A percentile compares a stretch with the other conserved stretches of the same genome.
Evolutionary conservation across 2,797 vertebrate species (phyloP).

Genomic region (Pitangus sulphuratus): DNA sequence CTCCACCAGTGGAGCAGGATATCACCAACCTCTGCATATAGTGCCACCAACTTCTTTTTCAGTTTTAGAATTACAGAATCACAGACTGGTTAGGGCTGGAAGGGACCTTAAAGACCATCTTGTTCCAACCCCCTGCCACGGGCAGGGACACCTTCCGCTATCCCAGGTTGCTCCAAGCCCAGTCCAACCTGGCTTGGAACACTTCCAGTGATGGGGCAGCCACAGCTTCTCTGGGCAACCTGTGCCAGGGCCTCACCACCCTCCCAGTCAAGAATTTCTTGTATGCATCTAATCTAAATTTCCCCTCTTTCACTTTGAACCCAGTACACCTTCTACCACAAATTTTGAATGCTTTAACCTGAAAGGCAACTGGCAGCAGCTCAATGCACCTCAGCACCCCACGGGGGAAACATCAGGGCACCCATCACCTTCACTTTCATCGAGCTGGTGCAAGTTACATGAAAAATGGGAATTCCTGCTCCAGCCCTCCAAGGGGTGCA

Average conservation of each 20-base stretch:
- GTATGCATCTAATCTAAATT: too few species aligned
- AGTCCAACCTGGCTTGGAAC: rapidly evolving
- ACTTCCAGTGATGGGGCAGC: neutral
- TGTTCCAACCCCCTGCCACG: rapidly evolving
- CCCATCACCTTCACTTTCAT: neutral
- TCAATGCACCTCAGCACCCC: neutral
- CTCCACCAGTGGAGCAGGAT: neutral
- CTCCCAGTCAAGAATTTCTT: rapidly evolving
- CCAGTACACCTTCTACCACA: neutral
- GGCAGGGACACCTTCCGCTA: neutral
- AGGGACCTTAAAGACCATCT: neutral
- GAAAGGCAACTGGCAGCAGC: neutral
- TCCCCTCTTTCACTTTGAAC: neutral
- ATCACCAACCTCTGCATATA: neutral
- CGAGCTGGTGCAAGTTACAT: rapidly evolving
- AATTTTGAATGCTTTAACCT: neutral
- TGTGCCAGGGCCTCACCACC: rapidly evolving
- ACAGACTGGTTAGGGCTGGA: neutral
- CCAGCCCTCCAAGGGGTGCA: neutral
- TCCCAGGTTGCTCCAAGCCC: neutral
- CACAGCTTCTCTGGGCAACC: neutral
- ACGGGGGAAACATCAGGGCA: neutral
- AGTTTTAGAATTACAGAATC: neutral
- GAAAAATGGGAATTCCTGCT: neutral
- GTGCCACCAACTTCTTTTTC: neutral